Evolutionary conservation across 2,888 invertebrate species (phyloP).

Genomic region (Drosophila monieri): DNA sequence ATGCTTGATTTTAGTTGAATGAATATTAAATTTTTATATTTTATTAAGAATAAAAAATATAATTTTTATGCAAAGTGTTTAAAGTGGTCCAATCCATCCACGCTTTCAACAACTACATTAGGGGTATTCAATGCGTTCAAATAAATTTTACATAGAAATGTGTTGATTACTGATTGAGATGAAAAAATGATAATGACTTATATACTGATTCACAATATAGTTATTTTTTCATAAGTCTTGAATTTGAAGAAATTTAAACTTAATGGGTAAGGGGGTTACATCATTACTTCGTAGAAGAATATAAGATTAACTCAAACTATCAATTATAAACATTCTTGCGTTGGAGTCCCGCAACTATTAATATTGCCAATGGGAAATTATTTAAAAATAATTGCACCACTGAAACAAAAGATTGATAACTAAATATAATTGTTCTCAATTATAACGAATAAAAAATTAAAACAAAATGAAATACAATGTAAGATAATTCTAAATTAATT

Average conservation of each 20-base stretch:
- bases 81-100: conserved; percentile 3
- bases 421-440: no score
- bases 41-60: background rate
- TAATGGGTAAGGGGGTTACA: background rate
- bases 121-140: conserved; percentile 10
- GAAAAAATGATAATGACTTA: no score
- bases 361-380: background rate
- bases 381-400: background rate
- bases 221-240: no score
- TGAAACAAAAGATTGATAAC: background rate
- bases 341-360: background rate
- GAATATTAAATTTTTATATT: background rate
- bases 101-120: background rate
- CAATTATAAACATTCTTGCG: background rate
- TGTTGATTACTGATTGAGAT: background rate
- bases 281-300: background rate
- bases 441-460: no score
- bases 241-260: no score
- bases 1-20: background rate
- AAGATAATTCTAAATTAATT: no score
- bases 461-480: no score
- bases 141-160: background rate
- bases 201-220: no score
- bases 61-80: conserved; percentile 1
- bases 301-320: background rate